Evolutionary conservation across 2,113 vertebrate species (phyloP).

Genomic region (Hypanus sabinus): DNA sequence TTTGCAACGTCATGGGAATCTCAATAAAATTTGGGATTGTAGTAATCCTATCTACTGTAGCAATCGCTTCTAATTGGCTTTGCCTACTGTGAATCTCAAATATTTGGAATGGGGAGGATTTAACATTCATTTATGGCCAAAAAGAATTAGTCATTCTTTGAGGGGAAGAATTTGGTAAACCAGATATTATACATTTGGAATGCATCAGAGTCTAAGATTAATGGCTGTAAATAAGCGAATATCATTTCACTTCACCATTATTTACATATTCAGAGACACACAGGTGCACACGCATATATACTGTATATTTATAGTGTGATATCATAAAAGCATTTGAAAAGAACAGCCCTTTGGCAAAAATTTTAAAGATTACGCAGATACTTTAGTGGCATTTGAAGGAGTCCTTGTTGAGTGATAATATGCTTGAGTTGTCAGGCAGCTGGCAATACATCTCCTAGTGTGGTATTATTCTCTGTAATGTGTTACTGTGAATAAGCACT

Average conservation of each 20-base stretch:
- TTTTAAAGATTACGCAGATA: not conserved
- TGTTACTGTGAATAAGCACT: not conserved
- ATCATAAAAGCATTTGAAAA: not conserved
- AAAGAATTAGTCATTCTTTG: not conserved
- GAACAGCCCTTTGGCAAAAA: not conserved
- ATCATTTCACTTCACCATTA: not conserved
- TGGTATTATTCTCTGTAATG: not conserved
- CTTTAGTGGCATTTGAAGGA: not conserved
- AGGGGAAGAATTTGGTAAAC: conserved; percentile 7
- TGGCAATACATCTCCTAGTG: not conserved
- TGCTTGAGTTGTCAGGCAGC: not conserved
- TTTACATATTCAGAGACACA: not conserved
- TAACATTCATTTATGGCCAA: conserved; percentile 11
- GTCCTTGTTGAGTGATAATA: not conserved
- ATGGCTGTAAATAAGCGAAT: not conserved
- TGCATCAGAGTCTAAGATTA: not conserved
- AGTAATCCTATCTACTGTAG: not conserved
- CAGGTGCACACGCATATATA: not conserved
- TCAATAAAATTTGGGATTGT: conserved; percentile 17
- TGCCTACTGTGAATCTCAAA: not conserved
- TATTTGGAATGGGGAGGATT: conserved; percentile 30
- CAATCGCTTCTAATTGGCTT: accelerated
- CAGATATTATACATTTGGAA: not conserved
- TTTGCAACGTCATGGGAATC: conserved; percentile 39
- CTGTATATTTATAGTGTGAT: not conserved